These are phyloP conservation scores for Drosophila funebris DNA, from an alignment of 1,140 invertebrate genomes.

Conservation along the genomic window DNA sequence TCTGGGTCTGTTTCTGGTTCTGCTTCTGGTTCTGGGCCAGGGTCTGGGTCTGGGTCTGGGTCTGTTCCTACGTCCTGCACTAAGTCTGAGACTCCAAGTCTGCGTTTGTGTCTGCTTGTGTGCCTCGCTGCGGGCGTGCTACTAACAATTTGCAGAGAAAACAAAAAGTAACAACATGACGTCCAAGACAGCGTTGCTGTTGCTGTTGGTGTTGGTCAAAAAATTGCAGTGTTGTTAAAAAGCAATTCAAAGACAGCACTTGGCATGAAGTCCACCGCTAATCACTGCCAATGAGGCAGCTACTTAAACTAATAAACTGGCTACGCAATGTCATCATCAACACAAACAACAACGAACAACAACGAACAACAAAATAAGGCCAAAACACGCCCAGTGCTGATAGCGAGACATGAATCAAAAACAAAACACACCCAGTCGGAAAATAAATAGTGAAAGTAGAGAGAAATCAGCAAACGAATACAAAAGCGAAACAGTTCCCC, in stretches of 20 bases:
- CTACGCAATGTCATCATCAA: constrained; percentile 75
- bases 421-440: constrained; percentile 65
- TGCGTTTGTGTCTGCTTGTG: background rate
- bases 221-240: constrained; percentile 77
- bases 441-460: constrained; percentile 1
- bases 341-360: constrained; percentile 24
- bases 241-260: constrained; percentile 62
- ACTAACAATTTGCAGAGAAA: constrained; percentile 68
- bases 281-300: constrained; percentile 72
- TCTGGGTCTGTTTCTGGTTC: background rate
- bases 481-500: background rate
- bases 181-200: constrained; percentile 50
- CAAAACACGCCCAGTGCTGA: constrained; percentile 72
- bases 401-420: constrained; percentile 75
- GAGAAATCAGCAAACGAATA: constrained; percentile 6
- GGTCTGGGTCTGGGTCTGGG: background rate
- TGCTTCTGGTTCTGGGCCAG: no score
- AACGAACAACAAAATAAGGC: background rate
- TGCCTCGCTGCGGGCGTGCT: constrained; percentile 51
- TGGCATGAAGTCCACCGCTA: constrained; percentile 36
- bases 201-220: constrained; percentile 8
- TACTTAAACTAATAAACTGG: constrained; percentile 78
- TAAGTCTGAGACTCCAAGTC: background rate
- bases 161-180: constrained; percentile 74
- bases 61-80: background rate